A percentile compares a stretch with the other conserved stretches of the same genome.
Evolutionary conservation across 2,797 vertebrate species (phyloP).

Genomic region (Notolepis coatsorum): DNA sequence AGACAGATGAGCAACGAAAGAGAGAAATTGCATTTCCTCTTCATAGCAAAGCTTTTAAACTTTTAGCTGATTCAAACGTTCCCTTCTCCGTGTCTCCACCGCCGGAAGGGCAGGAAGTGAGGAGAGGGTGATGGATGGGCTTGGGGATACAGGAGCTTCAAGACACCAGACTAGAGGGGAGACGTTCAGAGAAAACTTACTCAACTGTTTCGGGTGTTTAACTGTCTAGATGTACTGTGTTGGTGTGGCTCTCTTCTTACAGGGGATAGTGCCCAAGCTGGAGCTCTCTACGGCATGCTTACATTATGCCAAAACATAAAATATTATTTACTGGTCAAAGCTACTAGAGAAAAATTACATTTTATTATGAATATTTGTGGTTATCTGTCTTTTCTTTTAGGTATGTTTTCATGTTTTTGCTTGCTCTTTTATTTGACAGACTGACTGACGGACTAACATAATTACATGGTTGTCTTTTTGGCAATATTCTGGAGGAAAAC

Average conservation of each 20-base stretch:
- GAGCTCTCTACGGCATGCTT: conserved; percentile 51
- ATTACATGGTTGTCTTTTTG: no score
- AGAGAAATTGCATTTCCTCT: conserved; percentile 70
- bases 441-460: no score
- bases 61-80: conserved; percentile 78
- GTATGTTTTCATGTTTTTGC: not conserved
- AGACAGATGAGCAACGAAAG: conserved; percentile 65
- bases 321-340: conserved; percentile 49
- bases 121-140: conserved; percentile 72
- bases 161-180: conserved; percentile 27
- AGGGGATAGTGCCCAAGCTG: conserved; percentile 26
- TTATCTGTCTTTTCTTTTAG: not conserved
- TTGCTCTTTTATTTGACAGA: not conserved
- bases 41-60: conserved; percentile 77
- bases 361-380: not conserved
- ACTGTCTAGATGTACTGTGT: conserved; percentile 36
- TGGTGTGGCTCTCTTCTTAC: no score
- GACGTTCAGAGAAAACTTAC: conserved; percentile 33
- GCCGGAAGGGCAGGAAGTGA: conserved; percentile 42
- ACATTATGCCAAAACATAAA: conserved; percentile 25
- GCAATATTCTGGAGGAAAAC: no score
- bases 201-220: conserved; percentile 23
- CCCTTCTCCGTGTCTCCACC: conserved; percentile 32
- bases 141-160: conserved; percentile 37
- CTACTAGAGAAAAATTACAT: conserved; percentile 34